Evolutionary conservation across 2,113 vertebrate genomes (phyloP), one percentile per base, ranked within the genome.

Genomic region (Vireo altiloquus): DNA sequence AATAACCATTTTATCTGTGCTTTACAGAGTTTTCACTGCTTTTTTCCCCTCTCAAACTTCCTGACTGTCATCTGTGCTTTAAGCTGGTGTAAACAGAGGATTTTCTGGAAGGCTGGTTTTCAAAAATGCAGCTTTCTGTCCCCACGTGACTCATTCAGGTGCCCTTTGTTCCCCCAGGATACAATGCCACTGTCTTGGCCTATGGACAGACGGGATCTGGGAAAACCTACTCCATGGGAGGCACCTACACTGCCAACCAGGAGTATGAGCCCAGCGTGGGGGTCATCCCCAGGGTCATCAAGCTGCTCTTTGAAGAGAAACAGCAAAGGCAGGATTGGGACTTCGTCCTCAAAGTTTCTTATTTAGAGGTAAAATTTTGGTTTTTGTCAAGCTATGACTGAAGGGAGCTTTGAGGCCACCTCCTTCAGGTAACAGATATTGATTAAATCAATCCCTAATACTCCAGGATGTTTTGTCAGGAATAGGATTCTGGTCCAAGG

Each of bases 151-250:
- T 91, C 49, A 70, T 20, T 6, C 0, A 0, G 12, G 28, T 3
- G 1, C 8, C 60, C 79, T 96, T 88, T 96, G 33, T 92, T 96
- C 92, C 94, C 42, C 4, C 44, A 99, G 99, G 99, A 13, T 99
- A 99, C 75, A 98, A 99, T 95, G 99, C 99, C 37, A 99, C 99
- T 0, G 99, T 99, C 68, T 83, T 99, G 64, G 99, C 99, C 17
- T 99, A 99, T 5, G 99, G 99, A 25, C 99, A 99, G 96, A 99
- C 99, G 0, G 99, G 99, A 8, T 99, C 99, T 39, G 99, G 99
- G 39, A 99, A 99, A 95, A 99, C 99, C 0, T 99, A 98, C 84
- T 99, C 99, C 3, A 99, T 99, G 99, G 99, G 99, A 77, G 98
- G 99, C 49, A 97, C 99, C 9, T 99, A 99, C 82, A 99, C 99